A percentile compares a stretch with the other conserved stretches of the same genome.
phyloP scores from a whole-genome alignment of 2,888 invertebrate species.

The Hypolimnas misippus region DNA sequence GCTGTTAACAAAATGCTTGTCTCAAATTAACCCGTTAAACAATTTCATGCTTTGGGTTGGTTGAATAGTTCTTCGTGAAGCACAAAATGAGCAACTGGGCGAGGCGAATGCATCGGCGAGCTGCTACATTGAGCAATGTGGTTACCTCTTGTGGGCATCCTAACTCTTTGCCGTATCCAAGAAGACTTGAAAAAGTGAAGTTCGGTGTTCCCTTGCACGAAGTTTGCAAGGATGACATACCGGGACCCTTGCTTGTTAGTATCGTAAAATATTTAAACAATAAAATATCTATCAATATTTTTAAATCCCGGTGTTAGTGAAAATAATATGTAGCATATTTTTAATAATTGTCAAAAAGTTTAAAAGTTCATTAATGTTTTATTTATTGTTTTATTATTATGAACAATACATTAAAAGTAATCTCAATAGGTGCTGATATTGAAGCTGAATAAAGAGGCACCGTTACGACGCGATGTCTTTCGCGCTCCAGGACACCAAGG shows the following conservation, averaged over 20 bases:
- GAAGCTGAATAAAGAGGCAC: conserved; percentile 97
- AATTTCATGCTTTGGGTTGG: conserved; percentile 17
- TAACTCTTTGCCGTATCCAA: conserved; percentile 90
- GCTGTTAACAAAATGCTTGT: conserved; percentile 31
- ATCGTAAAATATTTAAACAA: conserved; percentile 35
- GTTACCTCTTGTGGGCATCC: conserved; percentile 96
- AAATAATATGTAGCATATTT: not conserved
- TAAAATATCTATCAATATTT: not conserved
- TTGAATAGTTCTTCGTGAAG: conserved; percentile 44
- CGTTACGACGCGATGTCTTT: conserved; percentile 96
- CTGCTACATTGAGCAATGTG: conserved; percentile 94
- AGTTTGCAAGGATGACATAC: conserved; percentile 97
- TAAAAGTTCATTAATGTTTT: not conserved
- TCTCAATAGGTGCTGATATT: conserved; percentile 91
- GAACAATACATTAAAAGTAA: conserved; percentile 25
- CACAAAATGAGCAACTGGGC: conserved; percentile 94
- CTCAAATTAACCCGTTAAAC: conserved; percentile 23
- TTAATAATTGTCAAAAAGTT: not conserved
- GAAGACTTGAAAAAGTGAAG: conserved; percentile 95
- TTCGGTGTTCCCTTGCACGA: conserved; percentile 96
- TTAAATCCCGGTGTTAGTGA: not conserved
- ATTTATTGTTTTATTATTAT: not conserved
- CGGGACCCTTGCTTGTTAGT: conserved; percentile 94
- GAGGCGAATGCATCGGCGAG: conserved; percentile 95
- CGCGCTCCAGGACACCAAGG: conserved; percentile 97